A percentile compares a stretch with the other conserved stretches of the same genome.
These are phyloP conservation scores for Diaperis boleti DNA, from an alignment of 2,888 invertebrate genomes.

Conservation along the genomic window DNA sequence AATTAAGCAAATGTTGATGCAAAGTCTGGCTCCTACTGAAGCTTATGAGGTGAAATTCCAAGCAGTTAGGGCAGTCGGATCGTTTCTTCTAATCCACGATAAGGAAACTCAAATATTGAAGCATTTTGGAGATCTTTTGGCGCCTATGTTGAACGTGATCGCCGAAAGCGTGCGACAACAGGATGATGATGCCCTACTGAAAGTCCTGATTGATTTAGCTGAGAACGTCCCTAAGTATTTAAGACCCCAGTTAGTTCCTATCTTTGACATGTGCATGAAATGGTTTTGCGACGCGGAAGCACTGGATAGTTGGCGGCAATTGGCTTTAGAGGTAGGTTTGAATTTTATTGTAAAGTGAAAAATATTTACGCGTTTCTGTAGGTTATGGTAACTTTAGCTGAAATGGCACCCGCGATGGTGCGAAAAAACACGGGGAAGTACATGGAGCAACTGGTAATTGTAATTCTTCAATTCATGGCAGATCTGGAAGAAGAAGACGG, in stretches of 20 bases:
- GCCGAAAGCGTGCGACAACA: slow-evolving; percentile 86
- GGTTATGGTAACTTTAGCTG: slow-evolving; percentile 84
- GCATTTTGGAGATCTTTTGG: slow-evolving; percentile 88
- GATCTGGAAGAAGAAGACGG: slow-evolving; percentile 93
- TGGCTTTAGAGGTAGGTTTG: slow-evolving; percentile 82
- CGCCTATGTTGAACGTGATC: slow-evolving; percentile 80
- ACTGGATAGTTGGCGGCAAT: slow-evolving; percentile 87
- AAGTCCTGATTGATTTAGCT: slow-evolving; percentile 93
- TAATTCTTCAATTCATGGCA: slow-evolving; percentile 94
- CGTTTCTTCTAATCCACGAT: slow-evolving; percentile 93
- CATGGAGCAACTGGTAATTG: slow-evolving; percentile 82
- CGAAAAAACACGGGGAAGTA: slow-evolving; percentile 91
- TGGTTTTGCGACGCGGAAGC: slow-evolving; percentile 79
- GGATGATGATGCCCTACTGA: slow-evolving; percentile 91
- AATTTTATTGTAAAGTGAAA: neutral
- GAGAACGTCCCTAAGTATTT: slow-evolving; percentile 94
- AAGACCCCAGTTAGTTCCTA: slow-evolving; percentile 84
- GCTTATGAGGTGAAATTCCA: slow-evolving; percentile 83
- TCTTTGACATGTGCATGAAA: slow-evolving; percentile 92
- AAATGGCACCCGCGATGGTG: slow-evolving; percentile 97
- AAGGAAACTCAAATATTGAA: slow-evolving; percentile 92
- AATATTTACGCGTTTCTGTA: slow-evolving; percentile 60
- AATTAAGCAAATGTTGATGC: slow-evolving; percentile 94
- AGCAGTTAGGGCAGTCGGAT: slow-evolving; percentile 85
- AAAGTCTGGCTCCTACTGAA: slow-evolving; percentile 77